Conservation (phyloP, 1,140 invertebrate genomes). For the Drosophila eugracilis region DNA sequence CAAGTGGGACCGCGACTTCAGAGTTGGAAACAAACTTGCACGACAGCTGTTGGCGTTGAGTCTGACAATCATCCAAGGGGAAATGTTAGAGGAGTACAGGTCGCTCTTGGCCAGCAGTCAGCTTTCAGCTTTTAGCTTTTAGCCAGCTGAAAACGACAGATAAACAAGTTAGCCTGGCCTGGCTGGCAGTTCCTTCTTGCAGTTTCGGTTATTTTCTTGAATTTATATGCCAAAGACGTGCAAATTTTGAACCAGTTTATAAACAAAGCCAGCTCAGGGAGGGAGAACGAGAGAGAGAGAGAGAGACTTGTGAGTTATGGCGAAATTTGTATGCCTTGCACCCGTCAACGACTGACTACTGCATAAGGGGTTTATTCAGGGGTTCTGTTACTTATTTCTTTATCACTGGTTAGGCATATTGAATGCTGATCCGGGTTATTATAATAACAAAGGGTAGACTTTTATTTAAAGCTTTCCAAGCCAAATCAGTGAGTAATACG, state of each 20-base stretch:
- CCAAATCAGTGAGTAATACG: too few species aligned
- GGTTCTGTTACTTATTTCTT: conserved; percentile 35
- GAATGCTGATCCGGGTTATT: conserved; percentile 24
- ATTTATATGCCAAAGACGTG: conserved; percentile 76
- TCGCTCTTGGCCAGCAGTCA: conserved; percentile 40
- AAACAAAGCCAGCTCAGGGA: conserved; percentile 59
- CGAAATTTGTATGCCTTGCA: conserved; percentile 77
- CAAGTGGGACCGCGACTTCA: too few species aligned
- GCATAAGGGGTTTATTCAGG: conserved; percentile 34
- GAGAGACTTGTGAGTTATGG: conserved; percentile 59
- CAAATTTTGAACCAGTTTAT: conserved; percentile 80
- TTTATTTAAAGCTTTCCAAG: not conserved
- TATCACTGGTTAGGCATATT: conserved; percentile 29
- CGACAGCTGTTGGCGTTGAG: conserved; percentile 76
- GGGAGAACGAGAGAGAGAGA: too few species aligned
- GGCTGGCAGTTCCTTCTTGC: conserved; percentile 20
- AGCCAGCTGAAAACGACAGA: conserved; percentile 75
- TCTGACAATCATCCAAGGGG: conserved; percentile 53
- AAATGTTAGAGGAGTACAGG: conserved; percentile 33
- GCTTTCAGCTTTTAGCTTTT: too few species aligned
- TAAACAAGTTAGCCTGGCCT: conserved; percentile 67
- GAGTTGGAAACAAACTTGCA: conserved; percentile 62
- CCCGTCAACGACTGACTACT: conserved; percentile 47
- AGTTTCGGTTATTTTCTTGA: conserved; percentile 39
- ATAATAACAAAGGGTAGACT: not conserved